Evolutionary conservation across 1,140 invertebrate species (phyloP).

Genomic region (Catajapyx aquilonaris): DNA sequence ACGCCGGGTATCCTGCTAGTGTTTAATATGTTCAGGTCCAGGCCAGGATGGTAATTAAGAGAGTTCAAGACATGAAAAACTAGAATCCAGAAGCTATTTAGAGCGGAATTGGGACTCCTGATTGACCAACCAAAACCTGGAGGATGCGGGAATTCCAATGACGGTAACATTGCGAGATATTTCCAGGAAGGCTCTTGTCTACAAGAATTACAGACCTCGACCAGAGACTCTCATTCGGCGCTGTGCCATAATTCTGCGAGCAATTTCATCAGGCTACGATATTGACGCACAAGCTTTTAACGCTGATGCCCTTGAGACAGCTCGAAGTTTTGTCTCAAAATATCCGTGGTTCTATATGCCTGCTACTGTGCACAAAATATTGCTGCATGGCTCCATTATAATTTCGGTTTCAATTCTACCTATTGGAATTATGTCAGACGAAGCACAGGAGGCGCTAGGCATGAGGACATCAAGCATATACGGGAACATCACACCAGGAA

Average conservation of each 20-base stretch:
- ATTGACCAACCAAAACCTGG: constrained; percentile 6
- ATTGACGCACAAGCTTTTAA: background rate
- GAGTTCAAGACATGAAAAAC: background rate
- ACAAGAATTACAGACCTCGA: constrained; percentile 8
- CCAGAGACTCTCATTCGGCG: constrained; percentile 4
- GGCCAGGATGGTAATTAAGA: too few relatives aligned
- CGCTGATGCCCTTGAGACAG: background rate
- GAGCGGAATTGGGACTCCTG: constrained; percentile 1
- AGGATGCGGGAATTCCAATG: constrained; percentile 7
- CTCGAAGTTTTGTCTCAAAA: background rate
- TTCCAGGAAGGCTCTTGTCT: constrained; percentile 5
- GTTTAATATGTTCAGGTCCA: too few relatives aligned
- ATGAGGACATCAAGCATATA: too few relatives aligned
- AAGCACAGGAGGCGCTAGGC: too few relatives aligned
- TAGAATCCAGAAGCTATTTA: constrained; percentile 2
- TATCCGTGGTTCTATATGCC: background rate
- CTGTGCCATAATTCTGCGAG: constrained; percentile 6
- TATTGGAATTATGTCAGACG: too few relatives aligned
- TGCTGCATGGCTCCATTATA: background rate
- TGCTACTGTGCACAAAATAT: background rate
- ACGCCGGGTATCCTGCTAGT: too few relatives aligned
- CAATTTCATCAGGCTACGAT: constrained; percentile 3
- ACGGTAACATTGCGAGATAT: constrained; percentile 10
- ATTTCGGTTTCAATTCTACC: too few relatives aligned
- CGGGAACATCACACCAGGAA: too few relatives aligned